Evolutionary conservation across 2,888 invertebrate species (phyloP), one percentile per base, ranked within the genome.

Genomic region (Eudasyphora cyanicolor): DNA sequence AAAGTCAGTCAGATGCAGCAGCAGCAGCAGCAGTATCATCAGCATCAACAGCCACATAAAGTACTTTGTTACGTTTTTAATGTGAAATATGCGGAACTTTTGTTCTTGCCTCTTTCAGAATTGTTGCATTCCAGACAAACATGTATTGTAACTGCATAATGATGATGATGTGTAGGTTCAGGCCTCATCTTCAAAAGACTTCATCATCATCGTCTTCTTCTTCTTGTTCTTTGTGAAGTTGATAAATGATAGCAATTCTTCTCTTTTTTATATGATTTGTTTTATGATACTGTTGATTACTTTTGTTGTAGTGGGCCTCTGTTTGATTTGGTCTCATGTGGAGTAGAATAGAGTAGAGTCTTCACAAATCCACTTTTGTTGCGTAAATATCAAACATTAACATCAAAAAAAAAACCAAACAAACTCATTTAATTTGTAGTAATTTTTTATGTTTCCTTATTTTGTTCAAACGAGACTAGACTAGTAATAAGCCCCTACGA

Each of bases 341-440:
- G 62, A 38, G 57, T 19, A 24, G 24, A 19, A 10, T 57, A 57
- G 8, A 2, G 57, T 32, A 35, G 71, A 29, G 49, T 64, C 35
- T 76, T 74, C 64, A 76, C 67, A 60, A 14, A 35, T 74, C 38
- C 42, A 17, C 29, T 2, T 1, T n/a, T 4, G 45, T 2, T 45
- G 4, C 14, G 45, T n/a, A 57, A 57, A 57, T 8, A 49, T 17
- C 49, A 49, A n/a, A 54, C 54, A 54, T 54, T 10, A 21, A 24
- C 54, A 54, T 21, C 57, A 57, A 24, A 51, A 51, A 45, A 78
- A 32, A 12, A 45, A 45, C 45, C 45, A 2, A 45, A 45, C 57
- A 80, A 67, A 79, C 35, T 29, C 73, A 78, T 82, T 77, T 71
- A 70, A 82, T 71, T 76, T 82, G 79, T 76, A 71, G 57, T 73